Conservation (phyloP, 2,797 vertebrate species). For the Geotrypetes seraphini region DNA sequence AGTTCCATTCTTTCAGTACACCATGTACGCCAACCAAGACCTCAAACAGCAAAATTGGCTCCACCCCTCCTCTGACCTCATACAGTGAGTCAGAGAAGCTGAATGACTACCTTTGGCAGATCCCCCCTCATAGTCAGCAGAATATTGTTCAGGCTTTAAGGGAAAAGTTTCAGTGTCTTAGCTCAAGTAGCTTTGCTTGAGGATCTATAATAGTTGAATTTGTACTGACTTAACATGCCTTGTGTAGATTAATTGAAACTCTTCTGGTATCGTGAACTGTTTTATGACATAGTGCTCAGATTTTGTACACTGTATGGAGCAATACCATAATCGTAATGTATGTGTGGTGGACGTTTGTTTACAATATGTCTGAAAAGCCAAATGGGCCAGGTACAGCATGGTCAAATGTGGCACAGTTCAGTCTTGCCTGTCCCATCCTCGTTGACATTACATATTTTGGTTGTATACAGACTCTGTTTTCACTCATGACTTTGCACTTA, state of each 20-base stretch:
- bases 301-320: slow-evolving; percentile 16
- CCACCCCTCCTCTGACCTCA: slow-evolving; percentile 42
- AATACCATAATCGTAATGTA: slow-evolving; percentile 19
- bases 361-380: slow-evolving; percentile 12
- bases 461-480: neutral
- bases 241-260: slow-evolving; percentile 9
- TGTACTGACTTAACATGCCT: slow-evolving; percentile 1
- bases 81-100: slow-evolving; percentile 64
- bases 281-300: slow-evolving; percentile 8
- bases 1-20: slow-evolving; percentile 44
- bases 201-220: slow-evolving; percentile 5
- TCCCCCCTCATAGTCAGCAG: slow-evolving; percentile 73
- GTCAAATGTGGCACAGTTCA: too few relatives aligned
- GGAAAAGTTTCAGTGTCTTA: slow-evolving; percentile 95
- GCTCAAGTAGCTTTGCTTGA: slow-evolving; percentile 92
- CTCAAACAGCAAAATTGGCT: slow-evolving; percentile 12
- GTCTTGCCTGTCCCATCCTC: too few relatives aligned
- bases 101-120: slow-evolving; percentile 84
- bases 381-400: neutral
- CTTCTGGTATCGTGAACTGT: slow-evolving; percentile 22
- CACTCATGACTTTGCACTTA: neutral
- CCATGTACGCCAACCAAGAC: slow-evolving; percentile 53
- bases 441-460: too few relatives aligned
- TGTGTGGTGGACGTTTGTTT: slow-evolving; percentile 11
- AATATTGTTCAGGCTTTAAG: slow-evolving; percentile 90